These are phyloP conservation scores for Ennomos quercinarius DNA, from an alignment of 2,888 invertebrate genomes.

Conservation along the genomic window DNA sequence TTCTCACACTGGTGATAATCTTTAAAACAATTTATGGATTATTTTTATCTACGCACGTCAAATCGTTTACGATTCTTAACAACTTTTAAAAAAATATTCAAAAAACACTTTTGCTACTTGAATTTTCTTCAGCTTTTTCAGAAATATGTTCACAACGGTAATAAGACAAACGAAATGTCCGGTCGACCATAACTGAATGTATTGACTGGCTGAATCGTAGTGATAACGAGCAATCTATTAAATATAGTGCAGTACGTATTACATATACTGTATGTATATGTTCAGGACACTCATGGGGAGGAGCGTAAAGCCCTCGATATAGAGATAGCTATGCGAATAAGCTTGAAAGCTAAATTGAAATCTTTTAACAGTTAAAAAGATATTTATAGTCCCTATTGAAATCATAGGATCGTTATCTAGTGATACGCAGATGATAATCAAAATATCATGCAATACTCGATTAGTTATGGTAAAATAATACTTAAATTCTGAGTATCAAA, in stretches of 20 bases:
- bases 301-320: slow-evolving; percentile 44
- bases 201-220: slow-evolving; percentile 63
- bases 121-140: slow-evolving; percentile 1
- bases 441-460: too few species aligned
- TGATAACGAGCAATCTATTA: slow-evolving; percentile 66
- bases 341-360: not conserved
- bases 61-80: not conserved
- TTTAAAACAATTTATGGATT: too few species aligned
- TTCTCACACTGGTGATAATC: too few species aligned
- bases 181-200: slow-evolving; percentile 54
- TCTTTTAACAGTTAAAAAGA: not conserved
- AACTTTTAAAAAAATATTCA: not conserved
- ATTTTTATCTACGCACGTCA: too few species aligned
- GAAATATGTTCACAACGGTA: slow-evolving; percentile 9
- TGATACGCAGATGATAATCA: too few species aligned
- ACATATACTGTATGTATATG: slow-evolving; percentile 39
- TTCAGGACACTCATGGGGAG: slow-evolving; percentile 60
- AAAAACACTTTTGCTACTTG: not conserved
- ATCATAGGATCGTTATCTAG: too few species aligned
- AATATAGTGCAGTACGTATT: slow-evolving; percentile 52
- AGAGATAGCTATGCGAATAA: slow-evolving; percentile 34
- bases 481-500: too few species aligned
- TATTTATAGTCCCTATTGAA: too few species aligned
- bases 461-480: too few species aligned
- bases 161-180: slow-evolving; percentile 33